phyloP scores from a whole-genome alignment of 2,888 invertebrate genomes.

The Acleris holmiana region DNA sequence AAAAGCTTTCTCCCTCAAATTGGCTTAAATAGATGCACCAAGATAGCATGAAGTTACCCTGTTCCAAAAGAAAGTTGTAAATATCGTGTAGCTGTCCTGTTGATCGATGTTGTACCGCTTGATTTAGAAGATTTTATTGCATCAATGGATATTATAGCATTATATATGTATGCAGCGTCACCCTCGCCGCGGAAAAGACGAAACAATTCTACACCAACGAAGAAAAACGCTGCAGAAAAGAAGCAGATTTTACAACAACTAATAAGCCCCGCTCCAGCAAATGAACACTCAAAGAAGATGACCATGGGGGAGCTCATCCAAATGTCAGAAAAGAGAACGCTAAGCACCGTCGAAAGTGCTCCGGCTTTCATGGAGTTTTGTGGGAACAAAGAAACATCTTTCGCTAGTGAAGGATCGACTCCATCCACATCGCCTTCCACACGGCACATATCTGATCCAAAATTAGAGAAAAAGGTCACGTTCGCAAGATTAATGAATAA shows the following conservation, averaged over 20 bases:
- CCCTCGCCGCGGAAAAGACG: slow-evolving; percentile 91
- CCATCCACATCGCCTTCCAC: slow-evolving; percentile 83
- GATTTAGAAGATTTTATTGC: slow-evolving; percentile 47
- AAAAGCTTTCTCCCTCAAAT: slow-evolving; percentile 11
- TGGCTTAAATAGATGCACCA: slow-evolving; percentile 67
- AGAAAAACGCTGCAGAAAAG: slow-evolving; percentile 90
- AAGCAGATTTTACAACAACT: slow-evolving; percentile 91
- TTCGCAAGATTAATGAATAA: slow-evolving; percentile 90
- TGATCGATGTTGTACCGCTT: slow-evolving; percentile 67
- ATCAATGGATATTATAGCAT: slow-evolving; percentile 40
- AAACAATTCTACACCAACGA: slow-evolving; percentile 91
- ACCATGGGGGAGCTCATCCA: slow-evolving; percentile 90
- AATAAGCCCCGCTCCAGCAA: slow-evolving; percentile 87
- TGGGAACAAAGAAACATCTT: slow-evolving; percentile 86
- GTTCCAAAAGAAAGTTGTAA: slow-evolving; percentile 37
- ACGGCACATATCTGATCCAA: slow-evolving; percentile 86
- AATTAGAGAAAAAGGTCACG: slow-evolving; percentile 91
- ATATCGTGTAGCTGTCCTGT: slow-evolving; percentile 64
- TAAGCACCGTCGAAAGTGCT: slow-evolving; percentile 78
- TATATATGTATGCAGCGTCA: slow-evolving; percentile 82
- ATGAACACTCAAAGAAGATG: slow-evolving; percentile 86
- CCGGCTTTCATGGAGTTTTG: slow-evolving; percentile 77
- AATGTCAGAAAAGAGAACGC: slow-evolving; percentile 86
- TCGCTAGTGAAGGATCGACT: slow-evolving; percentile 80
- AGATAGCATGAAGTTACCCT: slow-evolving; percentile 33